phyloP scores from a whole-genome alignment of 2,113 vertebrate species.

The Dipodomys merriami region DNA sequence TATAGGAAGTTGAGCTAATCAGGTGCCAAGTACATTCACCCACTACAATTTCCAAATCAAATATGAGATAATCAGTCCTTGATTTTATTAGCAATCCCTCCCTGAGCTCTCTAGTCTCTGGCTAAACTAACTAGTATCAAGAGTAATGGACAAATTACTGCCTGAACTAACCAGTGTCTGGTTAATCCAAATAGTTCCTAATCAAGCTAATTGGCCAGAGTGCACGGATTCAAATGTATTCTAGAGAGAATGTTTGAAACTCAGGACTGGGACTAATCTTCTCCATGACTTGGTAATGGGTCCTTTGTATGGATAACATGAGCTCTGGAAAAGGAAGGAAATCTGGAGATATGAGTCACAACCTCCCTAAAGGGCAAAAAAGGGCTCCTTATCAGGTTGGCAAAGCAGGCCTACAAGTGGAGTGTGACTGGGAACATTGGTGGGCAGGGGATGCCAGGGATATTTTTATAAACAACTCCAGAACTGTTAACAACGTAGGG shows the following conservation, averaged over 20 bases:
- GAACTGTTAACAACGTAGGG: slow-evolving; percentile 43
- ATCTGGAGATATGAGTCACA: neutral
- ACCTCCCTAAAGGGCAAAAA: slow-evolving; percentile 27
- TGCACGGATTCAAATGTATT: neutral
- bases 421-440: neutral
- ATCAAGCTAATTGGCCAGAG: neutral
- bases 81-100: neutral
- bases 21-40: neutral
- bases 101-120: neutral
- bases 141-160: neutral
- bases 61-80: neutral
- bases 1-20: slow-evolving; percentile 22
- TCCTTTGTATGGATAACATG: neutral
- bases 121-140: neutral
- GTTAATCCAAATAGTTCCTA: neutral
- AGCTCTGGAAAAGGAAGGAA: slow-evolving; percentile 5
- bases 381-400: slow-evolving; percentile 63
- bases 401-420: neutral
- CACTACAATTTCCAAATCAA: slow-evolving; percentile 22
- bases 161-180: neutral
- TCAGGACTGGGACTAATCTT: neutral
- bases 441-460: slow-evolving; percentile 3
- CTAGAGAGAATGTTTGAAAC: neutral
- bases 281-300: neutral
- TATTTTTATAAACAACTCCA: slow-evolving; percentile 68